Percentiles rank a stretch among this genome's conserved stretches.
phyloP scores from a whole-genome alignment of 2,113 vertebrate species.

The Gorsachius goisagi region DNA sequence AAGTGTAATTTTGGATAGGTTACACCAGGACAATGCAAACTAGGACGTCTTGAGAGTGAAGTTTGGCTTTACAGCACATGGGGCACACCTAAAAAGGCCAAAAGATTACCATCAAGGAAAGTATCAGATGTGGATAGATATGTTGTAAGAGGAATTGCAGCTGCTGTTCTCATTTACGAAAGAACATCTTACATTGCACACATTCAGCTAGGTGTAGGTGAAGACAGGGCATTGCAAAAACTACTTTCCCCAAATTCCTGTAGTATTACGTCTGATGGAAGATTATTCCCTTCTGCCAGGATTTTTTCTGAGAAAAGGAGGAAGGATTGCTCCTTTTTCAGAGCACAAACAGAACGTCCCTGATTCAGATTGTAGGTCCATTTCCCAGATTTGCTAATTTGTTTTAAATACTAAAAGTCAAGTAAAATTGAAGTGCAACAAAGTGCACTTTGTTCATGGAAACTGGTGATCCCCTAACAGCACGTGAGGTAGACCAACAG shows the following conservation, averaged over 20 bases:
- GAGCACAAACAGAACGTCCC: rapidly evolving
- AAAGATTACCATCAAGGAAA: neutral
- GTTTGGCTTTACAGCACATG: neutral
- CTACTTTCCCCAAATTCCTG: neutral
- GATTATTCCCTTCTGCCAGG: neutral
- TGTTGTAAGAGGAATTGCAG: rapidly evolving
- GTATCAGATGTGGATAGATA: neutral
- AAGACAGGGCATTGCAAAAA: neutral
- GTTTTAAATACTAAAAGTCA: neutral
- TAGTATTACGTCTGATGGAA: neutral
- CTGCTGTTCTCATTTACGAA: neutral
- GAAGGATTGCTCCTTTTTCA: neutral
- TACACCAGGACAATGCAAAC: neutral
- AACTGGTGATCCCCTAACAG: neutral
- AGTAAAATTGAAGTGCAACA: neutral
- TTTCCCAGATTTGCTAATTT: neutral
- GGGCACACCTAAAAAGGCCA: neutral
- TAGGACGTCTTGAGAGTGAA: neutral
- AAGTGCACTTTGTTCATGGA: rapidly evolving
- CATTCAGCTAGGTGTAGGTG: neutral
- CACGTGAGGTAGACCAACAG: rapidly evolving
- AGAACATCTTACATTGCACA: neutral
- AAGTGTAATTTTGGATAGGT: neutral
- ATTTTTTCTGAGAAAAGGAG: neutral
- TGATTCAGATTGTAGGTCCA: neutral